These are phyloP conservation scores for Protophormia terraenovae DNA, from an alignment of 2,888 invertebrate species.

Conservation along the genomic window DNA sequence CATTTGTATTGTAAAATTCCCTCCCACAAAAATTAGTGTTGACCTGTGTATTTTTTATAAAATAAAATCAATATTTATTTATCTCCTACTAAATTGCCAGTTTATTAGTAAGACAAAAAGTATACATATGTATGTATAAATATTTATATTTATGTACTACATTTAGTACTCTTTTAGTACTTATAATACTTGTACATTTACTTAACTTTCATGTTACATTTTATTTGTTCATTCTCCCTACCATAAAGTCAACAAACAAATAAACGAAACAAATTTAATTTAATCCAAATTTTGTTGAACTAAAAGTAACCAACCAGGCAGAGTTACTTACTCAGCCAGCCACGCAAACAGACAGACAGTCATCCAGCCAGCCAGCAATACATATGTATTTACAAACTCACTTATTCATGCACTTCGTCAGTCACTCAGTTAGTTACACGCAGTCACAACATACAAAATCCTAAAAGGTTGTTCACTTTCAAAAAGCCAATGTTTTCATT, in stretches of 20 bases:
- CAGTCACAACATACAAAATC: background rate
- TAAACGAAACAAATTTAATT: background rate
- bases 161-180: background rate
- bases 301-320: constrained; percentile 23
- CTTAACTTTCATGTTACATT: background rate
- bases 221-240: background rate
- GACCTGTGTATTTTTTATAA: too few species aligned
- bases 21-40: too few species aligned
- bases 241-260: background rate
- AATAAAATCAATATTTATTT: too few species aligned
- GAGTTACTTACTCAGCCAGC: constrained; percentile 3
- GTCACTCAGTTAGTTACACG: too few species aligned
- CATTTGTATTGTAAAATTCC: too few species aligned
- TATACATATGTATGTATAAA: background rate
- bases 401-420: constrained; percentile 11
- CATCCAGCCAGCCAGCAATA: too few species aligned
- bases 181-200: background rate
- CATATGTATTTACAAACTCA: background rate
- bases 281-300: constrained; percentile 23
- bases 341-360: constrained; percentile 2
- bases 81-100: too few species aligned
- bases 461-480: constrained; percentile 62
- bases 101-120: too few species aligned
- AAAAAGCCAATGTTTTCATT: constrained; percentile 56
- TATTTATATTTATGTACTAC: background rate